phyloP scores from a whole-genome alignment of 2,888 invertebrate genomes.

The Athetis lepigone region DNA sequence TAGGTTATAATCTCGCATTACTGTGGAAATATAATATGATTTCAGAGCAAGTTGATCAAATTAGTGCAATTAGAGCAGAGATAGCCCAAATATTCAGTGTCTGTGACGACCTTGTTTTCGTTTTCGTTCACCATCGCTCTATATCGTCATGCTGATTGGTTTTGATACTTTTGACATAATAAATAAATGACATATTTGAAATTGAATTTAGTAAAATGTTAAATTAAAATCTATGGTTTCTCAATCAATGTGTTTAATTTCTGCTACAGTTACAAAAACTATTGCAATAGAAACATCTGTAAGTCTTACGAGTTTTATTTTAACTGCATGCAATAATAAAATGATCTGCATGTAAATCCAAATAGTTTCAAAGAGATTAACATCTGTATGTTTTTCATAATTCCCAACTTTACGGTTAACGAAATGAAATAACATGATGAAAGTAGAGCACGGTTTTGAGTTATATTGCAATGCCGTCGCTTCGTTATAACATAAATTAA shows the following conservation, averaged over 20 bases:
- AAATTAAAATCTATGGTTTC: not conserved
- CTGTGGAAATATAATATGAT: conserved; percentile 37
- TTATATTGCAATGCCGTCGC: conserved; percentile 60
- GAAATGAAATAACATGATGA: conserved; percentile 64
- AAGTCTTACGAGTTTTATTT: conserved; percentile 26
- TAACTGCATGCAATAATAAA: conserved; percentile 31
- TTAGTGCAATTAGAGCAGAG: conserved; percentile 69
- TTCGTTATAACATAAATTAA: conserved; percentile 63
- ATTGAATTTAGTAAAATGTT: conserved; percentile 7
- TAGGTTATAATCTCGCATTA: conserved; percentile 17
- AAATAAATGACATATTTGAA: conserved; percentile 75
- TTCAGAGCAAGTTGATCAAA: conserved; percentile 57
- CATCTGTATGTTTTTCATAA: conserved; percentile 65
- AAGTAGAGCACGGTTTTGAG: conserved; percentile 66
- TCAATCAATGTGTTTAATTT: not conserved
- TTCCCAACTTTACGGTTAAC: conserved; percentile 60
- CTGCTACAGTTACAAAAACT: not conserved
- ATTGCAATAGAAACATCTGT: conserved; percentile 3
- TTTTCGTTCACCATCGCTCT: conserved; percentile 79
- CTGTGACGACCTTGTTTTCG: conserved; percentile 88
- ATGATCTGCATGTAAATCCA: conserved; percentile 60
- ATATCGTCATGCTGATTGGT: conserved; percentile 70
- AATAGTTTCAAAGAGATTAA: conserved; percentile 66
- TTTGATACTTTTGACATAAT: conserved; percentile 52
- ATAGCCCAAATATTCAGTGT: conserved; percentile 82